Evolutionary conservation across 2,797 vertebrate genomes (phyloP), one percentile per base, ranked within the genome.

Genomic region (Danio kyathit): DNA sequence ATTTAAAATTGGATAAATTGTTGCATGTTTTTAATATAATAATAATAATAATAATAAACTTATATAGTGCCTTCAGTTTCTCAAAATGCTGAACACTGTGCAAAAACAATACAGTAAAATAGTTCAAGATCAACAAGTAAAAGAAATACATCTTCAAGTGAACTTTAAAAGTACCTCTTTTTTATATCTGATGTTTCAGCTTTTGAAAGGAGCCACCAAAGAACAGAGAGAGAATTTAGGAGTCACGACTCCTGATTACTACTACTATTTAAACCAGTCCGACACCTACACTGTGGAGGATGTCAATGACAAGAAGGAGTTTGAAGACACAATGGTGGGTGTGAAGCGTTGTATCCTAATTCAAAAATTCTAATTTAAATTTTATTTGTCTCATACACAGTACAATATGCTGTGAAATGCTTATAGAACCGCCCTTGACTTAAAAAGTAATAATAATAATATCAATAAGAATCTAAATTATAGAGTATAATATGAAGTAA

Each of bases 231-330:
- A 96, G 86, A 94, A 95, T 86, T 89, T 96, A 6, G 95, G 95
- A 0, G 74, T 96, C 81, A 95, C 95, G 0, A 88, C 91, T 19
- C 92, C 95, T 0, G 95, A 96, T 82, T 96, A 96, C 81, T 96
- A 96, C 83, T 89, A 69, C 76, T 96, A 96, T 87, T 92, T 96
- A 82, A 96, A 96, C 89, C 95, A 96, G 70, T 95, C 95, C 1
- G 92, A 89, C 11, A 92, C 94, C 13, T 96, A 92, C 88, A 94
- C 91, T 0, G 95, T 96, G 84, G 95, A 96, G 0, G 95, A 95
- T 3, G 46, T 96, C 19, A 88, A 92, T 0, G 95, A 96, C 91
- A 93, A 90, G 74, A 92, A 93, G 84, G 95, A 96, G 7, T 96
- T 95, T 64, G 51, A 81, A 0, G 94, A 95, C 7, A 96, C 95